These are phyloP conservation scores for Melipona quadrifasciata DNA, from an alignment of 1,140 invertebrate species.

Conservation along the genomic window DNA sequence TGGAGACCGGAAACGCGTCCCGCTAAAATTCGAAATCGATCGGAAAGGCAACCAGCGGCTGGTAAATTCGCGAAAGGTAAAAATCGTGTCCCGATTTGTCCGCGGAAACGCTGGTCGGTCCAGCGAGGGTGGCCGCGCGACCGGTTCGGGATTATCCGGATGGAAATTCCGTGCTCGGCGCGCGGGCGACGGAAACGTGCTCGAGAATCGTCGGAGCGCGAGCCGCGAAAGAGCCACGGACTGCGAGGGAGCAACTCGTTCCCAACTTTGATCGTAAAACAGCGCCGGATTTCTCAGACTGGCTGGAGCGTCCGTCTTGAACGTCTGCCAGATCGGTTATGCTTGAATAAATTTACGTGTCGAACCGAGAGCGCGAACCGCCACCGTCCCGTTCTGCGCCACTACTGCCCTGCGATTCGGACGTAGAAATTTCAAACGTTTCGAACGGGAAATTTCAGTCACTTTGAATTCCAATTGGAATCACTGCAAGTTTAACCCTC, in stretches of 20 bases:
- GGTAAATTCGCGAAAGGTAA: not conserved
- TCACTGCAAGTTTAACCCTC: too few species aligned
- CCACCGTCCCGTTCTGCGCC: not conserved
- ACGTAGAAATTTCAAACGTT: too few species aligned
- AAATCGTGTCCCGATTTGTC: not conserved
- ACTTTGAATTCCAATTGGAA: too few species aligned
- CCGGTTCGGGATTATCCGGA: slow-evolving; percentile 48
- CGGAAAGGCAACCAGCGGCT: not conserved
- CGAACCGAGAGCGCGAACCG: slow-evolving; percentile 72
- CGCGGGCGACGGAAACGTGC: slow-evolving; percentile 44
- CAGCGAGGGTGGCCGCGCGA: not conserved
- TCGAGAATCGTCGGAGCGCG: slow-evolving; percentile 49
- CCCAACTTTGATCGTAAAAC: slow-evolving; percentile 79
- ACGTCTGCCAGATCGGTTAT: slow-evolving; percentile 80
- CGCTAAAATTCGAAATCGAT: not conserved
- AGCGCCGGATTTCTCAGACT: slow-evolving; percentile 62
- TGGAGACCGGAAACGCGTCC: too few species aligned
- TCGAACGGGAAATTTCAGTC: too few species aligned
- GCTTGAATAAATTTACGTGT: slow-evolving; percentile 81
- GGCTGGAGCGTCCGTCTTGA: slow-evolving; percentile 75
- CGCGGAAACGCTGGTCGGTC: slow-evolving; percentile 12
- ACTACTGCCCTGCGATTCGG: too few species aligned
- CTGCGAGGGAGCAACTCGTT: slow-evolving; percentile 69
- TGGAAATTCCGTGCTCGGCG: slow-evolving; percentile 58
- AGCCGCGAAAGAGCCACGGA: slow-evolving; percentile 61